phyloP scores from a whole-genome alignment of 2,797 vertebrate species.

The Podarcis siculus region DNA sequence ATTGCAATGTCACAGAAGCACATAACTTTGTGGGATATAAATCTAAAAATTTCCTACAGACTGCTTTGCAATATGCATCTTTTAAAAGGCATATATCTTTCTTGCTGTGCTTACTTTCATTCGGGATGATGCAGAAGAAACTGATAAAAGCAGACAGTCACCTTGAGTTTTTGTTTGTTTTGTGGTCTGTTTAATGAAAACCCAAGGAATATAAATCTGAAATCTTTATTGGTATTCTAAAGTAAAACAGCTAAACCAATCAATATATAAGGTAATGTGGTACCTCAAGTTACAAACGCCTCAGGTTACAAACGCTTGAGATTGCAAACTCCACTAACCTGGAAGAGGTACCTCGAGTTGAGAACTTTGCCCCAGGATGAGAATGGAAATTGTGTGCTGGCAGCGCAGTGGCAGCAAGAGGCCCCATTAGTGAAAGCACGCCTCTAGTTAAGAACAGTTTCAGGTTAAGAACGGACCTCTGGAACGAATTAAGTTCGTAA shows the following conservation, averaged over 20 bases:
- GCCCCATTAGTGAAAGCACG: too few relatives aligned
- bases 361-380: too few relatives aligned
- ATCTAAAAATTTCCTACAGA: neutral
- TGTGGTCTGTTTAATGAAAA: neutral
- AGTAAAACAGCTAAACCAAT: neutral
- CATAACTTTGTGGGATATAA: neutral
- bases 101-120: neutral
- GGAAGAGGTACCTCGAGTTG: too few relatives aligned
- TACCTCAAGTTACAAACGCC: too few relatives aligned
- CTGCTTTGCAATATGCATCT: neutral
- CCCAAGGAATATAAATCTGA: neutral
- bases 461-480: too few relatives aligned
- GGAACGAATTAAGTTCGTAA: too few relatives aligned
- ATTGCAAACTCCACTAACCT: too few relatives aligned
- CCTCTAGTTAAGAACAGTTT: too few relatives aligned
- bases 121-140: neutral
- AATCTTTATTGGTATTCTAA: neutral
- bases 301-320: too few relatives aligned
- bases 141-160: neutral
- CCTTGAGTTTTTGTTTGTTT: neutral
- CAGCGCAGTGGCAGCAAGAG: too few relatives aligned
- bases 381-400: too few relatives aligned
- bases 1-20: neutral
- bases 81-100: neutral
- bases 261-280: neutral